phyloP scores from a whole-genome alignment of 1,140 invertebrate species.

The Anoplophora glabripennis region DNA sequence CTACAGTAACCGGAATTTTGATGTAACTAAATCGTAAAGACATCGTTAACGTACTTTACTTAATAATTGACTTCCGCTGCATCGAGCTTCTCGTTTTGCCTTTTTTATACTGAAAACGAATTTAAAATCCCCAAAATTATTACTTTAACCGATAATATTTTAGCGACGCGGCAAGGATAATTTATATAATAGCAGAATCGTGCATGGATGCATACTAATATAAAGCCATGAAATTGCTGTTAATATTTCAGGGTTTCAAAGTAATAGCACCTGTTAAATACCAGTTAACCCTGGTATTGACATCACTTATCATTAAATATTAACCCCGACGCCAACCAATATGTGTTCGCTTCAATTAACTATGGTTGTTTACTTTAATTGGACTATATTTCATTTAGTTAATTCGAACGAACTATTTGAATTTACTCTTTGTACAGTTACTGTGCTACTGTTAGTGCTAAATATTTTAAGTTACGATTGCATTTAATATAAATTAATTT shows the following conservation, averaged over 20 bases:
- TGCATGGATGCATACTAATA: constrained; percentile 14
- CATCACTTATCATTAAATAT: constrained; percentile 44
- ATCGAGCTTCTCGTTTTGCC: too few species aligned
- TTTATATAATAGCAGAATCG: constrained; percentile 13
- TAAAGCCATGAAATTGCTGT: constrained; percentile 15
- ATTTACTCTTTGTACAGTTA: constrained; percentile 18
- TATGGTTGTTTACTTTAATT: constrained; percentile 41
- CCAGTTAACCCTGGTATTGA: constrained; percentile 39
- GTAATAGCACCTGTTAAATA: constrained; percentile 40
- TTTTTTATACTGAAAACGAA: too few species aligned
- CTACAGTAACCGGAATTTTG: too few species aligned
- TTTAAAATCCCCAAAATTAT: too few species aligned
- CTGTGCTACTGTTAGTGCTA: constrained; percentile 4
- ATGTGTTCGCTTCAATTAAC: constrained; percentile 41
- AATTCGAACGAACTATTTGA: constrained; percentile 19
- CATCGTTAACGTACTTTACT: too few species aligned
- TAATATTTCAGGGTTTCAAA: constrained; percentile 22
- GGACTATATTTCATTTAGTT: constrained; percentile 35
- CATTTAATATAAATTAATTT: too few species aligned
- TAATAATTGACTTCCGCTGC: too few species aligned
- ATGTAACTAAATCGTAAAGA: too few species aligned
- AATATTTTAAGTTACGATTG: too few species aligned
- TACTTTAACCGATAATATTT: too few species aligned
- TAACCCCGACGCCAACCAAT: constrained; percentile 36
- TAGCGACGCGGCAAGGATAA: neutral